A percentile compares a stretch with the other conserved stretches of the same genome.
phyloP scores from a whole-genome alignment of 2,113 vertebrate species.

The Mustelus asterias region DNA sequence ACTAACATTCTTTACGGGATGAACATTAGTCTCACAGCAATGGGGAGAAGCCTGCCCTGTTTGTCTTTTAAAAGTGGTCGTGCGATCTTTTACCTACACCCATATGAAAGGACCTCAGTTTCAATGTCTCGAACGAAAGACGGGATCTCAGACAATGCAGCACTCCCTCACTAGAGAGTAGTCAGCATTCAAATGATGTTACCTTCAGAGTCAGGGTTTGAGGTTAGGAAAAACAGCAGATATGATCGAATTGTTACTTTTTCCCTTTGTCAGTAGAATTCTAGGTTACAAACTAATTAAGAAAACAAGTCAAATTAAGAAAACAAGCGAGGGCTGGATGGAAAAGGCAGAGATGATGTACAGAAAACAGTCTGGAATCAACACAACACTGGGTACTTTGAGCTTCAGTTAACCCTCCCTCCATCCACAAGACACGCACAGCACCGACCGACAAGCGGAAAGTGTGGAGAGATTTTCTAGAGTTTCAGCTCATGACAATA shows the following conservation, averaged over 20 bases:
- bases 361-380: not conserved
- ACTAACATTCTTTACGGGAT: not conserved
- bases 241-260: not conserved
- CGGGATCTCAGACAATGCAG: not conserved
- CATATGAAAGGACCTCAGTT: not conserved
- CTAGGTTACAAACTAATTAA: no score
- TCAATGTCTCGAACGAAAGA: not conserved
- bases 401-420: not conserved
- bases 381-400: not conserved
- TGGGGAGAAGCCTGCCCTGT: not conserved
- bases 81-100: not conserved
- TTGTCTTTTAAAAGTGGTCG: not conserved
- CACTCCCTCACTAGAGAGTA: not conserved
- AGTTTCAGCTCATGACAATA: not conserved
- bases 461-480: not conserved
- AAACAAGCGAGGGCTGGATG: not conserved
- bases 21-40: not conserved
- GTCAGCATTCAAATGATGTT: not conserved
- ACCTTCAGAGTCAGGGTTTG: not conserved
- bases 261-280: not conserved
- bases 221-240: not conserved
- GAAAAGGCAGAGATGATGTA: not conserved
- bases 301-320: not conserved
- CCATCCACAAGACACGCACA: not conserved
- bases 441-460: not conserved